Percentiles rank a stretch among this genome's conserved stretches.
Conservation (phyloP, 2,888 invertebrate genomes). For the Ochropacha duplaris region DNA sequence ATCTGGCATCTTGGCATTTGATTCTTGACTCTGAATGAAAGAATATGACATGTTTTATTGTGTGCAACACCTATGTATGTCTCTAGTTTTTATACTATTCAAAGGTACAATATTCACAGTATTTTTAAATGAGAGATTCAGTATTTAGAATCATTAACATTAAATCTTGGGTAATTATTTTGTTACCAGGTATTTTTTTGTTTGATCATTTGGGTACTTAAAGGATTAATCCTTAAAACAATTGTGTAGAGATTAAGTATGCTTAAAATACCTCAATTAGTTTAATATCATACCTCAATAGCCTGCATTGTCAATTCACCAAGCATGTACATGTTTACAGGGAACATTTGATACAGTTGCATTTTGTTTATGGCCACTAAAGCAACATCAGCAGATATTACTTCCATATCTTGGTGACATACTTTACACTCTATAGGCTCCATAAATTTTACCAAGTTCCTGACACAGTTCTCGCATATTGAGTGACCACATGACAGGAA, state of each 20-base stretch:
- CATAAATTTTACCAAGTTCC: slow-evolving; percentile 52
- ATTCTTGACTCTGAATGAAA: slow-evolving; percentile 8
- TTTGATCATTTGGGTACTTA: too few species aligned
- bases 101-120: too few species aligned
- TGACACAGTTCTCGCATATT: slow-evolving; percentile 85
- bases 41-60: neutral
- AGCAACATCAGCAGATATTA: slow-evolving; percentile 36
- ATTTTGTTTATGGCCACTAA: slow-evolving; percentile 40
- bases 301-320: slow-evolving; percentile 60
- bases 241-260: neutral
- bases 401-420: slow-evolving; percentile 63
- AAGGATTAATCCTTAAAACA: too few species aligned
- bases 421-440: slow-evolving; percentile 76
- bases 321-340: slow-evolving; percentile 61
- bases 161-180: too few species aligned
- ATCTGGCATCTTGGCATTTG: slow-evolving; percentile 12
- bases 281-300: slow-evolving; percentile 45
- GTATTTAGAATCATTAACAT: too few species aligned
- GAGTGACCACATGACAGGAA: slow-evolving; percentile 86
- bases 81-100: too few species aligned
- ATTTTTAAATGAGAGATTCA: too few species aligned
- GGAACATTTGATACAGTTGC: slow-evolving; percentile 56
- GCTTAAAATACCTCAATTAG: neutral
- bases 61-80: too few species aligned
- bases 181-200: too few species aligned